Evolutionary conservation across 2,888 invertebrate species (phyloP).

Genomic region (Clepsis dumicolana): DNA sequence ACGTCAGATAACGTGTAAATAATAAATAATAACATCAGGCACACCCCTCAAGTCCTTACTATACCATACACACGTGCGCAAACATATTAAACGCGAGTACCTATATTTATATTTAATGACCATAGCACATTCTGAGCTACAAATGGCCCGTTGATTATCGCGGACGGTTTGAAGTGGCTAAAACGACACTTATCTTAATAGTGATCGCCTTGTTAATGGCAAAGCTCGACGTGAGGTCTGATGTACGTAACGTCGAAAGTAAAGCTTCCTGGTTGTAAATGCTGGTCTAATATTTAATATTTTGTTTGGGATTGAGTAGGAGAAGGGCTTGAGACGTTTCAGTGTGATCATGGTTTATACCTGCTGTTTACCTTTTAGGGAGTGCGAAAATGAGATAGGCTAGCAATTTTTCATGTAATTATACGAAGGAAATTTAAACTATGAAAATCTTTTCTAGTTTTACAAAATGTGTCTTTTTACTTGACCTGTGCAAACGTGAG

Average conservation of each 20-base stretch:
- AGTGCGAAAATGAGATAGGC: too few species aligned
- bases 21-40: conserved; percentile 15
- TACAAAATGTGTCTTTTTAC: too few species aligned
- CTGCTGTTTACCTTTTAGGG: too few species aligned
- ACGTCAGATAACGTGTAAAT: background rate
- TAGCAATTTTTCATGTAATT: too few species aligned
- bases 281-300: background rate
- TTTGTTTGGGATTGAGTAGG: too few species aligned
- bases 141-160: conserved; percentile 40
- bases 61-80: conserved; percentile 32
- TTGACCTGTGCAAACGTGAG: too few species aligned
- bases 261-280: conserved; percentile 33
- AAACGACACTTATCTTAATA: conserved; percentile 44
- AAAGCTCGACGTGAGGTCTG: conserved; percentile 35
- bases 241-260: conserved; percentile 37
- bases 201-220: conserved; percentile 41
- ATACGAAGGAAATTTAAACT: too few species aligned
- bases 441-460: too few species aligned
- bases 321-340: background rate
- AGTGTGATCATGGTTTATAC: too few species aligned
- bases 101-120: conserved; percentile 41
- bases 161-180: conserved; percentile 42
- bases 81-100: conserved; percentile 36
- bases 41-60: conserved; percentile 9
- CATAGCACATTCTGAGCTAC: conserved; percentile 40